A percentile compares a stretch with the other conserved stretches of the same genome.
These are phyloP conservation scores for Copidosoma floridanum DNA, from an alignment of 1,140 invertebrate species.

Conservation along the genomic window DNA sequence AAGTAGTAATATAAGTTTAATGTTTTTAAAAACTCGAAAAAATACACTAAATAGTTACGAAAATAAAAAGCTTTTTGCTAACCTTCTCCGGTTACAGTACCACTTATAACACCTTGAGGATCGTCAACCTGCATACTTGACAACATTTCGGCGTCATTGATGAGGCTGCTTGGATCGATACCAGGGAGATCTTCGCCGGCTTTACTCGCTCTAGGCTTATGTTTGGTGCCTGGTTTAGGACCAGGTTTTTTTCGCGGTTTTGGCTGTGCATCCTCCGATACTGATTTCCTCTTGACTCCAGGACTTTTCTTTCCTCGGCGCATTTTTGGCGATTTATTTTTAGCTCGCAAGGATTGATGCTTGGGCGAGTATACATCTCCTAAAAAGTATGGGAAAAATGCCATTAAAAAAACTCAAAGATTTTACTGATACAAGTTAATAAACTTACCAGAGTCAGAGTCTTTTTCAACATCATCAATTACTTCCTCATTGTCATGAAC, in stretches of 20 bases:
- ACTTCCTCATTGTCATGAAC: constrained; percentile 56
- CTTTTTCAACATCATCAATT: constrained; percentile 55
- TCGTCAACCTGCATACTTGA: constrained; percentile 36
- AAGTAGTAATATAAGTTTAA: no score
- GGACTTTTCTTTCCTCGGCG: constrained; percentile 48
- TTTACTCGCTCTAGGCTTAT: constrained; percentile 42
- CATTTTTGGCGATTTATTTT: constrained; percentile 43
- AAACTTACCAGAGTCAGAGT: constrained; percentile 52
- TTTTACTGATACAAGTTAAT: neutral
- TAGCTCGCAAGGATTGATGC: constrained; percentile 42
- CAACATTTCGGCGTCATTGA: constrained; percentile 44
- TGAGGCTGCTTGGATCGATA: constrained; percentile 25
- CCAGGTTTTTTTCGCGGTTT: constrained; percentile 52
- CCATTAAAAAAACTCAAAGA: no score
- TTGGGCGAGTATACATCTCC: constrained; percentile 53
- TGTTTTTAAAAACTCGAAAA: no score
- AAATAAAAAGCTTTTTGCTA: neutral
- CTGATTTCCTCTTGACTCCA: constrained; percentile 38
- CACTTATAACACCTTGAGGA: constrained; percentile 32
- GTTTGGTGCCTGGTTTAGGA: constrained; percentile 53
- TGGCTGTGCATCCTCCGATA: constrained; percentile 43
- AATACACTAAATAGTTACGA: no score
- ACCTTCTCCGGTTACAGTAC: constrained; percentile 31
- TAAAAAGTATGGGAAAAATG: constrained; percentile 25
- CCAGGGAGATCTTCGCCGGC: constrained; percentile 30